Evolutionary conservation across 2,797 vertebrate species (phyloP), one percentile per base, ranked within the genome.

Genomic region (Stomatorhinus walkeri): DNA sequence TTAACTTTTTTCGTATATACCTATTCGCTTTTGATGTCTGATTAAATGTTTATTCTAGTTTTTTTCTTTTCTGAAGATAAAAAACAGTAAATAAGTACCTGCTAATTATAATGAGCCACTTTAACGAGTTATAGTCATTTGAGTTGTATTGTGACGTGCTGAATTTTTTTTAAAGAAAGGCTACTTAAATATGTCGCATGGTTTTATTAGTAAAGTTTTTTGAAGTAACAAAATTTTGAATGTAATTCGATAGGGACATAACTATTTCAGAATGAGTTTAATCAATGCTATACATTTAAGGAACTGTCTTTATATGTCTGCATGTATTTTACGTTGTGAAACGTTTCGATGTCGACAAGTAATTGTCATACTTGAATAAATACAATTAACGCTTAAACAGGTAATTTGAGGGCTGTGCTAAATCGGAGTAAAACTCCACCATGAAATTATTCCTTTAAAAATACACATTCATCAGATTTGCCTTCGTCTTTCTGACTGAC

Each of bases 361-460:
- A 40, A 76, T 61, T 59, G 51, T 56, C 85, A 87, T 40, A 40
- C 28, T 76, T 76, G 87, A 76, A 87, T 87, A 51, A 89, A 72
- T 76, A 12, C 59, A 36, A 49, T 87, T 79, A 40, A 46, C 1
- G 40, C 56, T 87, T 89, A 87, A 87, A 89, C 88, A 87, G 61
- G 85, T 32, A 24, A 49, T 89, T 72, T 43, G 36, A 22, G 61
- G 83, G 40, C 64, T 84, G 81, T 87, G 40, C 43, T 83, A 87
- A 61, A 90, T 68, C 93, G 91, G 90, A 90, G 89, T 93, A 87
- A 87, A 93, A 94, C 94, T 93, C 94, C 94, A 94, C 94, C 93
- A 94, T 95, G 94, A 95, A 95, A 95, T 93, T 92, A 92, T 91
- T 92, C 88, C 90, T 91, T 91, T 93, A 87, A 81, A 10, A 61